Evolutionary conservation across 2,797 vertebrate species (phyloP).

Genomic region (Tamandua tetradactyla): DNA sequence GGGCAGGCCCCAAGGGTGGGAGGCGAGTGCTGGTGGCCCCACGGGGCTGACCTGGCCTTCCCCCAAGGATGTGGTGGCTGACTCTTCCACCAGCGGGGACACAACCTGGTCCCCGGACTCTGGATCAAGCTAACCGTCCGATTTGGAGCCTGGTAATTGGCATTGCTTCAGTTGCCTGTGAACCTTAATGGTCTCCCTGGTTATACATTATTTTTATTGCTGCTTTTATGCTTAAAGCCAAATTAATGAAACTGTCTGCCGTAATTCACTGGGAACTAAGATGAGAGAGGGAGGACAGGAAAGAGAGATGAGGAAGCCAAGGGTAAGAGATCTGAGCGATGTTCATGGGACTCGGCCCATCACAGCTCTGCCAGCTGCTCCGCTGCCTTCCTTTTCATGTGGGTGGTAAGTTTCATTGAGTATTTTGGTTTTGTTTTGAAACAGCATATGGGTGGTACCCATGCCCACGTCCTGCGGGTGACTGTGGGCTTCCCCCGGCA

Average conservation of each 20-base stretch:
- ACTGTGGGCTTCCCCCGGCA: accelerated
- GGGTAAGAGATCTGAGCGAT: accelerated
- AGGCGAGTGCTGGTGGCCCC: too few species aligned
- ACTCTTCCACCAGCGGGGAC: accelerated
- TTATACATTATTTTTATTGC: neutral
- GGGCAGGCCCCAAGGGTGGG: too few species aligned
- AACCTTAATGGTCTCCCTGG: neutral
- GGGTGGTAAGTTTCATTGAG: too few species aligned
- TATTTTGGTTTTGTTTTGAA: too few species aligned
- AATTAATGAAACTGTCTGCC: neutral
- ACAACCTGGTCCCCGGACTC: too few species aligned
- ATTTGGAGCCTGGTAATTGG: neutral
- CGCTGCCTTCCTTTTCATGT: too few species aligned
- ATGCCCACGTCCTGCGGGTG: too few species aligned
- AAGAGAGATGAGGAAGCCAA: accelerated
- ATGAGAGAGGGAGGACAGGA: neutral
- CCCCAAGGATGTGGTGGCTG: too few species aligned
- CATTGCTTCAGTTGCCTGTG: neutral
- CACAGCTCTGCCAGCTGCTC: too few species aligned
- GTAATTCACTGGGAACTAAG: neutral
- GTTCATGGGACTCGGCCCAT: too few species aligned
- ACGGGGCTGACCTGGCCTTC: too few species aligned
- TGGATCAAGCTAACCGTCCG: accelerated
- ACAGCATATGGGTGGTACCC: too few species aligned
- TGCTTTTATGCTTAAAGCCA: neutral